Conservation (phyloP, 2,113 vertebrate genomes). For the Pterocles orientalis region DNA sequence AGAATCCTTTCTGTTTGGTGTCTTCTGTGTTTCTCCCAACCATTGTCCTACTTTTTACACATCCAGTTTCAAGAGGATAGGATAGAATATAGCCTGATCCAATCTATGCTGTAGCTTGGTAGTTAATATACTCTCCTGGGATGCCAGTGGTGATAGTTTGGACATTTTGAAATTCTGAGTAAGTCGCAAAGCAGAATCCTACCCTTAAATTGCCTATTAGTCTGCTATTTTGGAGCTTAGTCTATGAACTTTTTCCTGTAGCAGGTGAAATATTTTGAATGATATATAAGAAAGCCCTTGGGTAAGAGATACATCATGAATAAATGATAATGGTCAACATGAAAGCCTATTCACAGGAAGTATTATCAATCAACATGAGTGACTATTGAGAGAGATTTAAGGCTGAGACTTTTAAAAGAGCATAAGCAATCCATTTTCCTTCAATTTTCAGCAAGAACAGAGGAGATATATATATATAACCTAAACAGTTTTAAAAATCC, state of each 20-base stretch:
- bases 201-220: background rate
- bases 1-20: background rate
- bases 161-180: constrained; percentile 8
- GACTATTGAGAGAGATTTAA: constrained; percentile 24
- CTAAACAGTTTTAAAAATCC: background rate
- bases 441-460: background rate
- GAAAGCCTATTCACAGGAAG: constrained; percentile 13
- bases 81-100: background rate
- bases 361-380: constrained; percentile 34
- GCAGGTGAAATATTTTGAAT: constrained; percentile 22
- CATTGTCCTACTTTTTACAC: background rate
- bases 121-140: background rate
- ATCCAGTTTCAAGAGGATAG: background rate
- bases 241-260: background rate
- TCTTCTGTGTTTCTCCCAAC: background rate
- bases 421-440: background rate
- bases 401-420: background rate
- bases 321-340: constrained; percentile 50
- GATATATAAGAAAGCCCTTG: background rate
- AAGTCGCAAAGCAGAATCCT: background rate
- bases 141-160: background rate
- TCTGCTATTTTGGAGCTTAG: background rate
- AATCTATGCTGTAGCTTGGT: background rate
- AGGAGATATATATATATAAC: background rate
- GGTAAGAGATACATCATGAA: constrained; percentile 39